Evolutionary conservation across 2,888 invertebrate species (phyloP).

Genomic region (Dryadula phaetusa): DNA sequence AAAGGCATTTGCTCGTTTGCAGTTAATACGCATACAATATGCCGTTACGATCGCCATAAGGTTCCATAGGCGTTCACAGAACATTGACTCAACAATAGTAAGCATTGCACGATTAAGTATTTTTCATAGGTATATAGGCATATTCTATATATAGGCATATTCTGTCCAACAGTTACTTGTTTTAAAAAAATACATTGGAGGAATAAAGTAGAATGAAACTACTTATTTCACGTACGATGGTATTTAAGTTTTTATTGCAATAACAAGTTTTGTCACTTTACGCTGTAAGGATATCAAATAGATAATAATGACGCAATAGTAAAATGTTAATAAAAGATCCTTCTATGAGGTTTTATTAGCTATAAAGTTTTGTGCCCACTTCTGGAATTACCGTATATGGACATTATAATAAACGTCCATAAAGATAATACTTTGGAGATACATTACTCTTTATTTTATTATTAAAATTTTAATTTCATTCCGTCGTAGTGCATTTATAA

Average conservation of each 20-base stretch:
- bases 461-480: neutral
- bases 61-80: conserved; percentile 42
- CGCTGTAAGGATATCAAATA: conserved; percentile 33
- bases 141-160: neutral
- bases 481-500: neutral
- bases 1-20: conserved; percentile 25
- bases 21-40: conserved; percentile 55
- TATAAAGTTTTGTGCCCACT: conserved; percentile 23
- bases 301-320: conserved; percentile 24
- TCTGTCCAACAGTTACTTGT: neutral
- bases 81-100: conserved; percentile 32
- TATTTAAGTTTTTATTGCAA: conserved; percentile 33
- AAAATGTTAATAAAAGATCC: conserved; percentile 26
- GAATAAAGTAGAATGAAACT: neutral
- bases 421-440: conserved; percentile 14
- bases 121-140: conserved; percentile 20
- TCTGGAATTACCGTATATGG: conserved; percentile 27
- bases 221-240: conserved; percentile 28
- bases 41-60: conserved; percentile 54
- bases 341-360: conserved; percentile 23
- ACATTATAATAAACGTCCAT: conserved; percentile 8
- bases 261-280: conserved; percentile 28
- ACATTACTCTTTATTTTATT: conserved; percentile 23
- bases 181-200: no score
- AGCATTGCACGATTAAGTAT: conserved; percentile 10